Percentiles rank a stretch among this genome's conserved stretches.
Conservation (phyloP, 2,113 vertebrate species). For the Actenoides lindsayi region DNA sequence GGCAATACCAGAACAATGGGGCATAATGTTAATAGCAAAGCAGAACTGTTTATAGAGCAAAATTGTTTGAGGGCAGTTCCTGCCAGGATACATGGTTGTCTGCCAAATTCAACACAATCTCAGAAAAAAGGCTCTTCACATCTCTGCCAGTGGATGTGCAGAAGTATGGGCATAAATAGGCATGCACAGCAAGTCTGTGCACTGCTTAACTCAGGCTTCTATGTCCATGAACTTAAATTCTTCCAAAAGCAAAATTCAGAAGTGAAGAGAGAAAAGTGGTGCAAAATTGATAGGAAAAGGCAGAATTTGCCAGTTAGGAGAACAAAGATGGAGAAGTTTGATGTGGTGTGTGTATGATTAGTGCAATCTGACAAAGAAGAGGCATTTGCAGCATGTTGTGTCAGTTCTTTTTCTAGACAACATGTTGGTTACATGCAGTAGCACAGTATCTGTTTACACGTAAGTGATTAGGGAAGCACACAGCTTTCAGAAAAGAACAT, state of each 20-base stretch:
- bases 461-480: neutral
- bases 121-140: neutral
- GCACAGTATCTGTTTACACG: slow-evolving; percentile 37
- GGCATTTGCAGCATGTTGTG: slow-evolving; percentile 23
- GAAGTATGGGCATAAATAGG: neutral
- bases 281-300: neutral
- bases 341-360: neutral
- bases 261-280: neutral
- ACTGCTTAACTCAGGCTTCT: neutral
- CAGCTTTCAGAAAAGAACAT: slow-evolving; percentile 9
- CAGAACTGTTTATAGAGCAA: neutral
- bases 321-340: neutral
- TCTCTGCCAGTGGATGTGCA: neutral
- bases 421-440: neutral
- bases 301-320: neutral
- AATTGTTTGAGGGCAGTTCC: neutral
- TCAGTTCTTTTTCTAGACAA: slow-evolving; percentile 41
- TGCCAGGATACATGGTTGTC: neutral
- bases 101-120: neutral
- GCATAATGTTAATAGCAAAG: neutral
- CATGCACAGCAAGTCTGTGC: neutral
- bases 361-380: neutral
- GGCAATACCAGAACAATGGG: neutral
- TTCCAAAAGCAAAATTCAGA: neutral
- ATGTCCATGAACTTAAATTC: neutral